A percentile compares a stretch with the other conserved stretches of the same genome.
Evolutionary conservation across 2,888 invertebrate species (phyloP).

Genomic region (Pollenia amentaria): DNA sequence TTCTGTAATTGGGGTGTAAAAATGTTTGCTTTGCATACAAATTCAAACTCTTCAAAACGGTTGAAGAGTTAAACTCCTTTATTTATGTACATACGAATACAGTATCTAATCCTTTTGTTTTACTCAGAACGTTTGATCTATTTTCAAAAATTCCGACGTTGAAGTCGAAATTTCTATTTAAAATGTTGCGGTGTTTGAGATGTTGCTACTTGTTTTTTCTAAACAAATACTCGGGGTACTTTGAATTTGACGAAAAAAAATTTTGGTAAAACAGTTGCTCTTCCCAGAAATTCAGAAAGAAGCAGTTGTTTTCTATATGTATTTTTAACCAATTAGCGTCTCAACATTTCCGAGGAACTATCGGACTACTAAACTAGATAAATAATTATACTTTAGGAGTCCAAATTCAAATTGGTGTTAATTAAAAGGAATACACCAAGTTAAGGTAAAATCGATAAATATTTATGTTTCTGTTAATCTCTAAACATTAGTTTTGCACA

Average conservation of each 20-base stretch:
- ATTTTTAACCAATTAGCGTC: slow-evolving; percentile 43
- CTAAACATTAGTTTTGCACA: too few relatives aligned
- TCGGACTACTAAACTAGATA: neutral
- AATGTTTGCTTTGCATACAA: slow-evolving; percentile 39
- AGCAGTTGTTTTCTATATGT: neutral
- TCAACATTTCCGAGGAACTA: slow-evolving; percentile 10
- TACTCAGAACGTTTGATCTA: slow-evolving; percentile 44
- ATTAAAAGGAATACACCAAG: too few relatives aligned
- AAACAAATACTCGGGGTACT: slow-evolving; percentile 29
- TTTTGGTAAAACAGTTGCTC: slow-evolving; percentile 32
- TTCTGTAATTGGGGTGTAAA: slow-evolving; percentile 64
- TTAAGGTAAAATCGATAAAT: too few relatives aligned
- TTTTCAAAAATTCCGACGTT: slow-evolving; percentile 51
- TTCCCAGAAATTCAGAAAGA: slow-evolving; percentile 63
- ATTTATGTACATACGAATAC: slow-evolving; percentile 31
- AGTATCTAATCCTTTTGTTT: slow-evolving; percentile 64
- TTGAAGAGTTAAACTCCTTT: slow-evolving; percentile 52
- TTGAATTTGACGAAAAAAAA: neutral
- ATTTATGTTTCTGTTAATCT: too few relatives aligned
- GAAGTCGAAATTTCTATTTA: slow-evolving; percentile 38
- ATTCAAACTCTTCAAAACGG: slow-evolving; percentile 28
- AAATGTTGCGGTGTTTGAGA: slow-evolving; percentile 66
- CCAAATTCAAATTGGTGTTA: too few relatives aligned
- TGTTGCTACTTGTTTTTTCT: slow-evolving; percentile 67
- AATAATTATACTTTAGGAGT: too few relatives aligned